A percentile compares a stretch with the other conserved stretches of the same genome.
phyloP scores from a whole-genome alignment of 2,888 invertebrate species.

The Trichopria drosophilae region DNA sequence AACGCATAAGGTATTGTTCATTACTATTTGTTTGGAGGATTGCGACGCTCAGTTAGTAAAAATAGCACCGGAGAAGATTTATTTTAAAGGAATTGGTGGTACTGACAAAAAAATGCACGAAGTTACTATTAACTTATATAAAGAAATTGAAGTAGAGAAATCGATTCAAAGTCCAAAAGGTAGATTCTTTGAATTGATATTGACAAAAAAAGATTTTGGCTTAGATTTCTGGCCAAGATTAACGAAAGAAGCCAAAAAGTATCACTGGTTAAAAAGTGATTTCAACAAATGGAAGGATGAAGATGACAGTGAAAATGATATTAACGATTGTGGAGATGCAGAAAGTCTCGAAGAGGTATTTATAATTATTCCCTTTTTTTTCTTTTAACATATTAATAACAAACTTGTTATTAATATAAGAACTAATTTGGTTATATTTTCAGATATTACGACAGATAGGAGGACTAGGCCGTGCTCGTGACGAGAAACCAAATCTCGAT shows the following conservation, averaged over 20 bases:
- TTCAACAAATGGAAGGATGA: conserved; percentile 99
- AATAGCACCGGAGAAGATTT: conserved; percentile 66
- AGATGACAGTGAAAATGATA: conserved; percentile 87
- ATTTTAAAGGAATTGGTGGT: conserved; percentile 84
- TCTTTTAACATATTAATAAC: not conserved
- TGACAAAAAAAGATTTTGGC: conserved; percentile 70
- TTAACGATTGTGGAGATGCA: conserved; percentile 36
- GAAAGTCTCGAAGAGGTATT: conserved; percentile 66
- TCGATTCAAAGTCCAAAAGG: conserved; percentile 73
- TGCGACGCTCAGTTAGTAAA: conserved; percentile 82
- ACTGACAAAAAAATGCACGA: conserved; percentile 85
- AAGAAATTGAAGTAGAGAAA: conserved; percentile 80
- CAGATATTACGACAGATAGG: conserved; percentile 77
- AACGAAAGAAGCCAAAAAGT: conserved; percentile 84
- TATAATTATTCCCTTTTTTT: conserved; percentile 12
- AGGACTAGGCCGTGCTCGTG: conserved; percentile 65
- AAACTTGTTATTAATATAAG: not conserved
- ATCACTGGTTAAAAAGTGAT: conserved; percentile 95
- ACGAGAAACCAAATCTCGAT: conserved; percentile 72
- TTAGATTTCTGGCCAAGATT: conserved; percentile 89
- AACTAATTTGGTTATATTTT: conserved; percentile 30
- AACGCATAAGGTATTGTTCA: conserved; percentile 76
- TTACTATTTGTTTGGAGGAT: conserved; percentile 90
- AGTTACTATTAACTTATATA: conserved; percentile 82
- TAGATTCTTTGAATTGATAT: conserved; percentile 74